Conservation (phyloP, 2,888 invertebrate species). For the Matsumyia berberina region DNA sequence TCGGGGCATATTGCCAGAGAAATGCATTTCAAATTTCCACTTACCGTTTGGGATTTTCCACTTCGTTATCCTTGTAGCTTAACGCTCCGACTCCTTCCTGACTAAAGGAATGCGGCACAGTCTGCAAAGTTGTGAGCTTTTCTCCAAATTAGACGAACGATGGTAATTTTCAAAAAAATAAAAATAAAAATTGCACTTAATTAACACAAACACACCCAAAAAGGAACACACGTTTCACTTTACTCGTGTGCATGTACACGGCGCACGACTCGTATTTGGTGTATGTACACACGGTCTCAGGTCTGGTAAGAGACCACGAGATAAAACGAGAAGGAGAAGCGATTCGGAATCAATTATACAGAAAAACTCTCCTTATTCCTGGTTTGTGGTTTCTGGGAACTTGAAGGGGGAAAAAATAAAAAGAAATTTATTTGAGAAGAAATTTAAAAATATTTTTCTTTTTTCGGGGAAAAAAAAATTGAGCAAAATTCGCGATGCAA, state of each 20-base stretch:
- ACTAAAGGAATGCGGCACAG: slow-evolving; percentile 68
- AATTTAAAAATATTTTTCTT: slow-evolving; percentile 31
- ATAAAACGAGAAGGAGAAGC: slow-evolving; percentile 63
- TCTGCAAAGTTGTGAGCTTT: slow-evolving; percentile 68
- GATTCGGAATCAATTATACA: slow-evolving; percentile 75
- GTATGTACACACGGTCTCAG: slow-evolving; percentile 39
- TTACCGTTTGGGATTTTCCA: slow-evolving; percentile 40
- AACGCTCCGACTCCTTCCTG: slow-evolving; percentile 10
- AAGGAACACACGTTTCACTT: slow-evolving; percentile 69
- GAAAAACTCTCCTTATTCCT: slow-evolving; percentile 69
- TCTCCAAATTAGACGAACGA: slow-evolving; percentile 52
- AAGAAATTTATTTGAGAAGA: slow-evolving; percentile 36
- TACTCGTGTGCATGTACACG: slow-evolving; percentile 54
- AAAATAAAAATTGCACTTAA: slow-evolving; percentile 74
- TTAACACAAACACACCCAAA: slow-evolving; percentile 75
- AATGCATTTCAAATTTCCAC: neutral
- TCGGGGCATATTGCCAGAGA: too few species aligned
- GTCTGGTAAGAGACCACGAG: slow-evolving; percentile 57
- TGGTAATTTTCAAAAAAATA: slow-evolving; percentile 57
- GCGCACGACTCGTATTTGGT: slow-evolving; percentile 55
- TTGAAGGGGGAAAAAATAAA: slow-evolving; percentile 34
- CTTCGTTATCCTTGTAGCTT: slow-evolving; percentile 58
- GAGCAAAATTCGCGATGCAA: slow-evolving; percentile 51
- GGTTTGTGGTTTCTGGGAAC: slow-evolving; percentile 54
- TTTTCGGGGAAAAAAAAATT: neutral